Evolutionary conservation across 2,888 invertebrate genomes (phyloP).

Genomic region (Physocephala rufipes): DNA sequence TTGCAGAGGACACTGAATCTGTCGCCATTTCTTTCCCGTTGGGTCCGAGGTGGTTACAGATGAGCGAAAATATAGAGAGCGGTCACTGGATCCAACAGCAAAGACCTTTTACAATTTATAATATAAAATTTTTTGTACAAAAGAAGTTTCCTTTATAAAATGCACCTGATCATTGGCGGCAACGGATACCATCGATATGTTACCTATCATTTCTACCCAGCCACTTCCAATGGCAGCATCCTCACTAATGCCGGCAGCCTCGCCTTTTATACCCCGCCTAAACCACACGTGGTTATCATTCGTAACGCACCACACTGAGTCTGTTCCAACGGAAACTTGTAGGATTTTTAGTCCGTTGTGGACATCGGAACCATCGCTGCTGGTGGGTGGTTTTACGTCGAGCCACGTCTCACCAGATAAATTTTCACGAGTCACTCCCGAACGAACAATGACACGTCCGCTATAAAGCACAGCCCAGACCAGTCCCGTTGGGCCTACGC

Average conservation of each 20-base stretch:
- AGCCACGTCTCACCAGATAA: constrained; percentile 77
- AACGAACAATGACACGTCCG: constrained; percentile 83
- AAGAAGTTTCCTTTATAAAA: not conserved
- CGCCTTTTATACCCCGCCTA: constrained; percentile 77
- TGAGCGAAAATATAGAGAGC: constrained; percentile 81
- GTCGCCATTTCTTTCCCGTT: constrained; percentile 88
- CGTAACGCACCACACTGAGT: constrained; percentile 80
- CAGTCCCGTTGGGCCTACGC: constrained; percentile 85
- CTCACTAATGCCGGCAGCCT: constrained; percentile 76
- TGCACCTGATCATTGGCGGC: constrained; percentile 85
- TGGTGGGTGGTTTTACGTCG: constrained; percentile 78
- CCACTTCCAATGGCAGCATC: constrained; percentile 81
- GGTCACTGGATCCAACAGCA: constrained; percentile 84
- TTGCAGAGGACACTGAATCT: constrained; percentile 82
- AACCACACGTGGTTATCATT: constrained; percentile 89
- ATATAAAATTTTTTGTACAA: not conserved
- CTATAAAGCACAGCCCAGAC: constrained; percentile 89
- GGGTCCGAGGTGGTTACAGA: constrained; percentile 79
- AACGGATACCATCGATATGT: constrained; percentile 84
- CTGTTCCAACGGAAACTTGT: constrained; percentile 83
- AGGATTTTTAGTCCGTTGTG: constrained; percentile 73
- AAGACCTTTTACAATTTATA: constrained; percentile 65
- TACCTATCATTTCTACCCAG: constrained; percentile 91
- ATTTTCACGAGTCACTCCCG: constrained; percentile 81
- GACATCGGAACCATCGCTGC: constrained; percentile 43